phyloP scores from a whole-genome alignment of 2,113 vertebrate genomes.

The Larimichthys polyactis region DNA sequence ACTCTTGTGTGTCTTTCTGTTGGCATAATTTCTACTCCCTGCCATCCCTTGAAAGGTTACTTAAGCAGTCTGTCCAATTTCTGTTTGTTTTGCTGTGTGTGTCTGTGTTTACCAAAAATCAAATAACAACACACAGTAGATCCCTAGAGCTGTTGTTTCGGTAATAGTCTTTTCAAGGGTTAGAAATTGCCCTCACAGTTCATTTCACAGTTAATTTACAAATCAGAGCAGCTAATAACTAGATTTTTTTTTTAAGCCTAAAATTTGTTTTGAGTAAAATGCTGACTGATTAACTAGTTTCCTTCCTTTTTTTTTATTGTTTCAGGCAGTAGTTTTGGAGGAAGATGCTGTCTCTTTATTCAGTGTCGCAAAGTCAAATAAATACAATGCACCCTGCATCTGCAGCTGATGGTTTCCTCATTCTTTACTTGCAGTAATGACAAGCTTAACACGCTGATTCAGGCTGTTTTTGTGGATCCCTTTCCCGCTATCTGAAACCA shows the following conservation, averaged over 20 bases:
- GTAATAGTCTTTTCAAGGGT: slow-evolving; percentile 42
- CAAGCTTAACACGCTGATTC: slow-evolving; percentile 32
- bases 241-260: slow-evolving; percentile 26
- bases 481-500: slow-evolving; percentile 19
- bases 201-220: slow-evolving; percentile 64
- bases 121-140: slow-evolving; percentile 32
- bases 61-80: slow-evolving; percentile 12
- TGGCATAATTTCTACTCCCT: slow-evolving; percentile 3
- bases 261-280: slow-evolving; percentile 2
- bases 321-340: slow-evolving; percentile 37
- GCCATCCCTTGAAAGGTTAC: slow-evolving; percentile 17
- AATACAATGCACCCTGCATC: slow-evolving; percentile 2
- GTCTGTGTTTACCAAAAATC: slow-evolving; percentile 14
- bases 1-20: slow-evolving; percentile 2
- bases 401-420: slow-evolving; percentile 11
- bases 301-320: slow-evolving; percentile 7
- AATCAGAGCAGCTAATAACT: slow-evolving; percentile 50
- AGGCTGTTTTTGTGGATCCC: slow-evolving; percentile 28
- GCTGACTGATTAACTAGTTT: not conserved
- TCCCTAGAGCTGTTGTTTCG: slow-evolving; percentile 40
- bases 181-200: slow-evolving; percentile 48
- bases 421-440: slow-evolving; percentile 20
- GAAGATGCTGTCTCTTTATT: slow-evolving; percentile 14
- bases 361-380: slow-evolving; percentile 16
- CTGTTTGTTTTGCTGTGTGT: slow-evolving; percentile 7